Base-by-base conservation (phyloP, 2,113 vertebrate genomes). In the Eolophus roseicapilla region DNA sequence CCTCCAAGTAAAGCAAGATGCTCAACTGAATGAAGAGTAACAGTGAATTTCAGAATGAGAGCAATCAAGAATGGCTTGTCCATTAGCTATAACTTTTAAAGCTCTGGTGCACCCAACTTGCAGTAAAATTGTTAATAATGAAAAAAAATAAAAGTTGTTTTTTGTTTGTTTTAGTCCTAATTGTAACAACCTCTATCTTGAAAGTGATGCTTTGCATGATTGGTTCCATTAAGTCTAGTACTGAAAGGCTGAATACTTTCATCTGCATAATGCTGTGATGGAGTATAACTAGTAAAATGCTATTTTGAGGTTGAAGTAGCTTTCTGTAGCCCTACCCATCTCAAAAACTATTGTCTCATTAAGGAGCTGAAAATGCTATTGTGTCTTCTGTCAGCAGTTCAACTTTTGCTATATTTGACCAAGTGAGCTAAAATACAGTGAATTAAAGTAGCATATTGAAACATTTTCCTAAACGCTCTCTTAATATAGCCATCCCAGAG, bases 221-320 rank as follows among this genome's bases (percentile, higher is more conserved):
- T 95, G 79, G 59, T 95, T 95, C 77, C 84, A 92, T 93, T 95
- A 92, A 93, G 60, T 69, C 79, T 83, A 64, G 53, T 68, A 80
- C 71, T 86, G 50, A 88, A 71, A 89, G 52, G 62, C 71, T 92
- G 85, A 93, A 95, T 88, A 65, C 88, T 96, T 90, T 94, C 59
- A 94, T 90, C 82, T 94, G 82, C 85, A 88, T 97, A 94, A 92
- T 92, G 20, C 65, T 91, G 57, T 78, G 86, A 91, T 86, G 60
- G 35, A 91, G 19, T 73, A 88, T 93, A 92, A 94, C 93, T 95
- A 96, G 68, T 71, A 96, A 93, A 94, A 63, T 82, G 68, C 24
- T 93, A 76, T 86, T 91, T 87, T 95, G 80, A 90, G 71, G 80
- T 59, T 93, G 70, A 82, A 89, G 75, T 82, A 90, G 52, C 37